Conservation (phyloP, 2,797 vertebrate species). For the Falco concolor region DNA sequence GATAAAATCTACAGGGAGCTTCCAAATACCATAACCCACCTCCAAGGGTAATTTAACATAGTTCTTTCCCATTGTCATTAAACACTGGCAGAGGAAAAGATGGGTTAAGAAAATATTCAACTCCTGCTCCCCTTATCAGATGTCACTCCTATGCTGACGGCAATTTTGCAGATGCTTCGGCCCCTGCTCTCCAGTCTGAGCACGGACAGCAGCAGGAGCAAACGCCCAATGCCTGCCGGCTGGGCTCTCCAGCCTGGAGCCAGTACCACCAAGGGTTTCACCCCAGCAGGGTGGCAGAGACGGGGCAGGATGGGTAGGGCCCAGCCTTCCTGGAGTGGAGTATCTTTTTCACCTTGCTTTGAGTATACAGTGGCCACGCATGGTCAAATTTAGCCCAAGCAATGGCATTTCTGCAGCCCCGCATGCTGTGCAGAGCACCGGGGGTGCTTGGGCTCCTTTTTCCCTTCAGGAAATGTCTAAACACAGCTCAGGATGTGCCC, state of each 20-base stretch:
- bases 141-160: rapidly evolving
- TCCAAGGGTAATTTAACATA: neutral
- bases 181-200: neutral
- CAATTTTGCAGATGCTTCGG: neutral
- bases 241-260: neutral
- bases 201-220: neutral
- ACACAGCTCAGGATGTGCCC: neutral
- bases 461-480: neutral
- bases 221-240: no score
- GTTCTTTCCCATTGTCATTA: neutral
- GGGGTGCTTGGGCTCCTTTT: neutral
- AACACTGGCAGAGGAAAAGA: neutral
- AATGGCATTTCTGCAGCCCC: neutral
- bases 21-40: neutral
- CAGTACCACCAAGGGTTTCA: neutral
- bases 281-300: neutral
- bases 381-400: neutral
- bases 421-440: rapidly evolving
- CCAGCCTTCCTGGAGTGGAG: neutral
- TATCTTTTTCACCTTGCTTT: neutral
- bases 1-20: neutral
- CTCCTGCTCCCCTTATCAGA: neutral
- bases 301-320: neutral
- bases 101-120: neutral
- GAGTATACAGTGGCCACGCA: rapidly evolving